Evolutionary conservation across 2,888 invertebrate genomes (phyloP).

Genomic region (Reticulitermes lucifugus): DNA sequence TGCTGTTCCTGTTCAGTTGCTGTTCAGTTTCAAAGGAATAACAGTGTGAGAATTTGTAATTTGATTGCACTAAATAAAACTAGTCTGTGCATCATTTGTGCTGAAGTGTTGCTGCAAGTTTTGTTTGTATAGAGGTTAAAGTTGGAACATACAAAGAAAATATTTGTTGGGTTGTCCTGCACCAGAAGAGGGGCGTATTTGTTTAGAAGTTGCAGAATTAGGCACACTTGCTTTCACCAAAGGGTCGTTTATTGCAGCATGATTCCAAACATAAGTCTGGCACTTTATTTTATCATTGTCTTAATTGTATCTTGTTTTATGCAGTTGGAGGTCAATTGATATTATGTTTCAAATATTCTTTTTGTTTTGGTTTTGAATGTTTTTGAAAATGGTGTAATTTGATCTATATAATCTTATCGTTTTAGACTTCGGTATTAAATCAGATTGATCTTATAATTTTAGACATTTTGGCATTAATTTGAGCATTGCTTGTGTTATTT

Average conservation of each 20-base stretch:
- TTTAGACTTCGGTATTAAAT: not conserved
- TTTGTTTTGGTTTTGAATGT: not conserved
- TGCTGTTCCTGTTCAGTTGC: not conserved
- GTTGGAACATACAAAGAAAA: not conserved
- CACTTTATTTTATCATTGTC: too few species aligned
- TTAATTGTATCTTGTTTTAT: not conserved
- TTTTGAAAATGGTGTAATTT: not conserved
- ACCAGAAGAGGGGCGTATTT: not conserved
- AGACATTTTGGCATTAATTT: constrained; percentile 3
- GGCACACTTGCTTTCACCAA: not conserved
- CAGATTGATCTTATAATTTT: not conserved
- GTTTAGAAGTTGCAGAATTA: not conserved
- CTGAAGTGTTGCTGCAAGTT: too few species aligned
- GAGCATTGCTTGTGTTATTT: constrained; percentile 3
- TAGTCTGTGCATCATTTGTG: too few species aligned
- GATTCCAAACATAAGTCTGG: not conserved
- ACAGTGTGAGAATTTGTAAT: too few species aligned
- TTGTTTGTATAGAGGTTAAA: too few species aligned
- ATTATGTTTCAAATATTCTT: not conserved
- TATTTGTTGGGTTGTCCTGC: not conserved
- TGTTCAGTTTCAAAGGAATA: too few species aligned
- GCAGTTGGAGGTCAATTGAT: not conserved
- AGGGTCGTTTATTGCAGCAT: not conserved
- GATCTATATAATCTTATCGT: too few species aligned
- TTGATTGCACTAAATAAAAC: too few species aligned